These are phyloP conservation scores for Xestoiulus laeticollis DNA, from an alignment of 2,888 invertebrate species.

Conservation along the genomic window DNA sequence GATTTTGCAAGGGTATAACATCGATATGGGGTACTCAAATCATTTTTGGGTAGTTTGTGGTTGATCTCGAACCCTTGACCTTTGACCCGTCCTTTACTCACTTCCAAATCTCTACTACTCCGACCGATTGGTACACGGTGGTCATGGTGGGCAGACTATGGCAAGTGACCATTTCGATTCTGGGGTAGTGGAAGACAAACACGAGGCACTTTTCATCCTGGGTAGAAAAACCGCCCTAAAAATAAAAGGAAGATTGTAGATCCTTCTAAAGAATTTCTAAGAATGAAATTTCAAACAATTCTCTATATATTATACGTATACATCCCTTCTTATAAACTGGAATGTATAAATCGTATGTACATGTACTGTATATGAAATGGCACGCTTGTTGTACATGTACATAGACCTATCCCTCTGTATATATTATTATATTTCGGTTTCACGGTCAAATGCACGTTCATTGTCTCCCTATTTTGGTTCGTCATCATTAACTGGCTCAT, in stretches of 20 bases:
- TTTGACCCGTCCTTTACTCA: background rate
- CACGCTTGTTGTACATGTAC: no score
- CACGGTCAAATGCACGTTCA: background rate
- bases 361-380: no score
- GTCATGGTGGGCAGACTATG: conserved; percentile 42
- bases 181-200: conserved; percentile 50
- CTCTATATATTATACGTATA: no score
- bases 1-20: no score
- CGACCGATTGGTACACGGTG: conserved; percentile 35
- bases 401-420: no score
- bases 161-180: conserved; percentile 41
- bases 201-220: conserved; percentile 51
- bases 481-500: background rate
- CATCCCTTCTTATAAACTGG: no score
- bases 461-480: background rate
- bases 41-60: no score
- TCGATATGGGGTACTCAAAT: no score
- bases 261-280: no score
- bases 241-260: background rate
- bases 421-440: background rate
- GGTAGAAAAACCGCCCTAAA: conserved; percentile 49
- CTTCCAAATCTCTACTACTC: conserved; percentile 47
- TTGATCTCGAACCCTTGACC: background rate
- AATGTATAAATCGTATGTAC: no score
- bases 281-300: no score